Evolutionary conservation across 2,888 invertebrate genomes (phyloP), one percentile per base, ranked within the genome.

Genomic region (Osmoderma eremita): DNA sequence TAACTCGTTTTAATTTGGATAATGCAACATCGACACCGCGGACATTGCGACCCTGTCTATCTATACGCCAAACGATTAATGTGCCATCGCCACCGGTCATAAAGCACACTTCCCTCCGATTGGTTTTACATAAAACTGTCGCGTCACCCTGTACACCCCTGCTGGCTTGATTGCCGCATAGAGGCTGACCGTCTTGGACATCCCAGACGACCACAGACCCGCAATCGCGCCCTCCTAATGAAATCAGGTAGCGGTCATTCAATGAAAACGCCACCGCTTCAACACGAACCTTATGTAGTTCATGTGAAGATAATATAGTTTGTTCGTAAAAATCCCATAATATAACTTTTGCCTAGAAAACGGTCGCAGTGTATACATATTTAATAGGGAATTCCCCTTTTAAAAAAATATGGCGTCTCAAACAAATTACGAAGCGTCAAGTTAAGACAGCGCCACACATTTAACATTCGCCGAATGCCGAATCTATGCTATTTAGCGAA

Each of bases 141-240:
- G 80, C 81, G 39, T 81, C 79, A 5, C 81, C 82, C 65, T 76
- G 77, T 10, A 74, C 72, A 8, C 82, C 82, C 48, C 77, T 76
- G 8, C 81, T 78, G 0, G 78, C 82, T 30, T 76, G 75, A 5
- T 79, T 78, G 77, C 86, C 86, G 70, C 86, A 86, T 17, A 87
- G 75, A 3, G 82, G 79, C 65, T 80, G 78, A 2, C 73, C 75
- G 5, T 69, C 70, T 39, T 84, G 82, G 70, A 95, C 86, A 79
- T 95, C 91, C 90, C 93, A 97, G 1, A 97, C 88, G 48, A 95
- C 90, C 39, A 96, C 88, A 71, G 91, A 90, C 38, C 94, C 94
- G 80, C 96, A 96, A 81, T 97, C 97, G 67, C 91, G 88, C 0
- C 97, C 97, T 8, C 74, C 97, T 41, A 96, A 85, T 0, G 94